Evolutionary conservation across 2,888 invertebrate species (phyloP).

Genomic region (Pseudoips prasinana): DNA sequence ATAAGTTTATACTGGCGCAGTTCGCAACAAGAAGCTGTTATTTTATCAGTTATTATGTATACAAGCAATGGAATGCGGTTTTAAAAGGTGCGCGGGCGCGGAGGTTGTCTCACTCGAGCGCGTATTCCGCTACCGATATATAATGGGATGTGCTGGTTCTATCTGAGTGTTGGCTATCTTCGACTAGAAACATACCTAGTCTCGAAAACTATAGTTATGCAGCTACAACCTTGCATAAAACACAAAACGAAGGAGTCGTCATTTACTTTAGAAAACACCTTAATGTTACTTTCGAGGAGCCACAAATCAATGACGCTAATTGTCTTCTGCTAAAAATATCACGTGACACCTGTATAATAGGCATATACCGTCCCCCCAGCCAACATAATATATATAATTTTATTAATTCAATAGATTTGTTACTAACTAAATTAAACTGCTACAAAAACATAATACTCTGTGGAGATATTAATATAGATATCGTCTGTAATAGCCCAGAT

Average conservation of each 20-base stretch:
- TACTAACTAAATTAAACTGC: conserved; percentile 1
- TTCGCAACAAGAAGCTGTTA: no score
- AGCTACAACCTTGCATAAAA: conserved; percentile 9
- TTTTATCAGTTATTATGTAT: no score
- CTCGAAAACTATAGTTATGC: conserved; percentile 14
- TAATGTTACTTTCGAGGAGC: conserved; percentile 10
- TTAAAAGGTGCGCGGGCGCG: no score
- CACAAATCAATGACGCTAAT: conserved; percentile 17
- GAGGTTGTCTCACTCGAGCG: no score
- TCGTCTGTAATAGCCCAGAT: no score
- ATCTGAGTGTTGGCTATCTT: conserved; percentile 25
- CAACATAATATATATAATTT: conserved; percentile 6
- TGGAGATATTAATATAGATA: no score
- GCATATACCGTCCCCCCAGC: conserved; percentile 9
- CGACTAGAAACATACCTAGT: conserved; percentile 11
- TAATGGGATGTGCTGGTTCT: conserved; percentile 27
- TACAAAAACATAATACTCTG: conserved; percentile 21
- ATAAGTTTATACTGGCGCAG: no score
- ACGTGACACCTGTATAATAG: conserved; percentile 7
- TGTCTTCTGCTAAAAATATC: conserved; percentile 15
- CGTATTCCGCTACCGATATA: no score
- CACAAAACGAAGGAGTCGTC: conserved; percentile 30
- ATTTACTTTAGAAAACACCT: conserved; percentile 16
- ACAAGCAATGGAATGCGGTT: no score
- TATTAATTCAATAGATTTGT: neutral